A percentile compares a stretch with the other conserved stretches of the same genome.
Conservation (phyloP, 2,888 invertebrate genomes). For the Ormyrus rosae region DNA sequence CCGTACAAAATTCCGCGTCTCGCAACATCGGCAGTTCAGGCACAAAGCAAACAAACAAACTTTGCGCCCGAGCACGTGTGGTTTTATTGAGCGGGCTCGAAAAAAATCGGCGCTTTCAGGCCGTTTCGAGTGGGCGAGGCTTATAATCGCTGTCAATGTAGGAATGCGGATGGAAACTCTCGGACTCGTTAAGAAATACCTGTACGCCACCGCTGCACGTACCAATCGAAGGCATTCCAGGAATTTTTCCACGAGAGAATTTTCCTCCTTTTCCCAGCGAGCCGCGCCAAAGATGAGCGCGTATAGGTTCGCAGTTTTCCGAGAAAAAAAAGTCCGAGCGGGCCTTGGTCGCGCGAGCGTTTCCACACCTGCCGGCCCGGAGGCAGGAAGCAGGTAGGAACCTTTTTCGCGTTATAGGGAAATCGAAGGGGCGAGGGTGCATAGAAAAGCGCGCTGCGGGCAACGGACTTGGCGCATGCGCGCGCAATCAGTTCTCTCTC, state of each 20-base stretch:
- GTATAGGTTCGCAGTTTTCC: too few relatives aligned
- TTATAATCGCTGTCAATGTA: conserved; percentile 44
- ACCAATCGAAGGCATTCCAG: too few relatives aligned
- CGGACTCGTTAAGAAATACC: conserved; percentile 51
- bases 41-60: too few relatives aligned
- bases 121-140: conserved; percentile 44
- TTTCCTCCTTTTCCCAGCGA: too few relatives aligned
- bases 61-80: too few relatives aligned
- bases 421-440: conserved; percentile 3
- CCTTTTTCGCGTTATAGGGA: conserved; percentile 15
- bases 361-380: not conserved
- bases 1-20: too few relatives aligned
- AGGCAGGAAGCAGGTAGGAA: conserved; percentile 1
- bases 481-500: conserved; percentile 46
- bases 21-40: too few relatives aligned
- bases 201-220: not conserved
- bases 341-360: not conserved
- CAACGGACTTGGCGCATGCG: conserved; percentile 43
- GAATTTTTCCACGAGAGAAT: too few relatives aligned
- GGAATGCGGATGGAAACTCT: conserved; percentile 54
- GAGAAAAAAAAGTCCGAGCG: too few relatives aligned
- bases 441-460: not conserved
- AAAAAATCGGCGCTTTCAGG: conserved; percentile 14
- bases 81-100: not conserved
- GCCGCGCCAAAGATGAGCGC: too few relatives aligned